phyloP scores from a whole-genome alignment of 2,797 vertebrate species.

The Parauchenoglanis ngamensis region DNA sequence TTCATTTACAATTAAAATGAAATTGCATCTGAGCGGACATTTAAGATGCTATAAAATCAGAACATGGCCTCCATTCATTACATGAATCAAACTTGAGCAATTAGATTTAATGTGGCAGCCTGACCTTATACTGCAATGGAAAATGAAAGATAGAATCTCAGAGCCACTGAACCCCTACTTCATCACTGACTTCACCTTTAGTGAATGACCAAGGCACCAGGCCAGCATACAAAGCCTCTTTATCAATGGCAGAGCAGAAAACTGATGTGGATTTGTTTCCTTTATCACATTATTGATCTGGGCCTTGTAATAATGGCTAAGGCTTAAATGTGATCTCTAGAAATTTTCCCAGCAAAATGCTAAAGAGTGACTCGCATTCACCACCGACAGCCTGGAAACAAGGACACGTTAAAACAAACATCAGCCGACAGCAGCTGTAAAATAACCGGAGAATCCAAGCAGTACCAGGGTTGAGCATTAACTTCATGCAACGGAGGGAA shows the following conservation, averaged over 20 bases:
- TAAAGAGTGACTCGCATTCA: neutral
- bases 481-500: too few species aligned
- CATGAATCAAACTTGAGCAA: conserved; percentile 59
- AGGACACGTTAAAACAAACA: neutral
- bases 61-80: conserved; percentile 53
- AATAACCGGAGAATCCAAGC: neutral
- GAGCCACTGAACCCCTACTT: conserved; percentile 7
- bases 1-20: conserved; percentile 51
- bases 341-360: neutral
- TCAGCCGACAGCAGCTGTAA: neutral
- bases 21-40: conserved; percentile 49
- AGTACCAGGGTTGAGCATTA: too few species aligned
- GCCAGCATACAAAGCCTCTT: neutral
- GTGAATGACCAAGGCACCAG: conserved; percentile 11
- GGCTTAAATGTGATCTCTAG: neutral
- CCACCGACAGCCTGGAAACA: neutral
- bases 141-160: conserved; percentile 38
- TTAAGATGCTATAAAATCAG: conserved; percentile 42
- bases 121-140: conserved; percentile 66
- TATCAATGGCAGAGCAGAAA: neutral
- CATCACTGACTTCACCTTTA: conserved; percentile 28
- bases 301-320: neutral
- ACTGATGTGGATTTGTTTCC: neutral
- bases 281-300: neutral
- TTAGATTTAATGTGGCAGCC: conserved; percentile 58